Conservation (phyloP, 2,113 vertebrate species). For the Cervus canadensis region DNA sequence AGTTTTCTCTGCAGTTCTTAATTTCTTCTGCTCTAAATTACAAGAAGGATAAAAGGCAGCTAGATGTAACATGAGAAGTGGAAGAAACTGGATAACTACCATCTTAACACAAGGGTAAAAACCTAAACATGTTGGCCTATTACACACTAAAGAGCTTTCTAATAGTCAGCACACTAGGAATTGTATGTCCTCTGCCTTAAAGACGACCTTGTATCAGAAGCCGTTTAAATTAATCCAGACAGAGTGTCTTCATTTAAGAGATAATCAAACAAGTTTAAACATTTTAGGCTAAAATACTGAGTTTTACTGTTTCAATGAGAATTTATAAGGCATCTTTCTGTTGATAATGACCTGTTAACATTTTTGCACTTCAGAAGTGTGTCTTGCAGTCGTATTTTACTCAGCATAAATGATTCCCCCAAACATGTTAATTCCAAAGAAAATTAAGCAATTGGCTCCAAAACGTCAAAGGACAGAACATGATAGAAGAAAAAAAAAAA, state of each 20-base stretch:
- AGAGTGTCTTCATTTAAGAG: neutral
- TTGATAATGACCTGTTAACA: neutral
- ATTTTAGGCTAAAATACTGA: neutral
- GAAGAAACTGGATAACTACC: neutral
- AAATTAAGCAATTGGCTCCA: neutral
- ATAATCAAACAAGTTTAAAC: neutral
- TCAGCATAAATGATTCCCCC: neutral
- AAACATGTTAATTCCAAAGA: neutral
- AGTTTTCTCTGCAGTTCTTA: neutral
- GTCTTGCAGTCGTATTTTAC: neutral
- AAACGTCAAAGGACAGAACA: neutral
- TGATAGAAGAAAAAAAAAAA: neutral
- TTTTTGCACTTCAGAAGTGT: neutral
- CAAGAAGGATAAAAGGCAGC: neutral
- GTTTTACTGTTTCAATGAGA: neutral
- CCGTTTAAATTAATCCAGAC: neutral
- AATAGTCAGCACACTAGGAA: neutral
- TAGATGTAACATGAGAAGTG: neutral
- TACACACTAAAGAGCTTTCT: neutral
- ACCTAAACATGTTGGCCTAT: neutral
- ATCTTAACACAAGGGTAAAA: neutral
- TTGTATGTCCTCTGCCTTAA: neutral
- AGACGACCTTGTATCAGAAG: neutral
- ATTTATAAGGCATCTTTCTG: neutral
- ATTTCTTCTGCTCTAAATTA: neutral